Base-by-base conservation (phyloP, 1,140 invertebrate genomes). In the Periplaneta americana region DNA sequence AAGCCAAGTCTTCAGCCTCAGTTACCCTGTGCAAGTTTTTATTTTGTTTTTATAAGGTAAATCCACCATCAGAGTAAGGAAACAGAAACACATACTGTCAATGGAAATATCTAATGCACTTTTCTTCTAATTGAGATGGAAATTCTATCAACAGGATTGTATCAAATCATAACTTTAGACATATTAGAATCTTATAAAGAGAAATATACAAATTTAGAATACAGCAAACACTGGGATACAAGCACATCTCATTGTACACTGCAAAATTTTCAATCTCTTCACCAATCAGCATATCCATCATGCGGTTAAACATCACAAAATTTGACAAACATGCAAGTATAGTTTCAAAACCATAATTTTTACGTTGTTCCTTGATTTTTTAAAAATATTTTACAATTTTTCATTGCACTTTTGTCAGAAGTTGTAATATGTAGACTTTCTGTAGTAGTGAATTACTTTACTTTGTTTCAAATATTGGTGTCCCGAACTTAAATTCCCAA, bases 1-100 rank as follows among this genome's bases (percentile, higher is more conserved):
- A 33, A 80, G 74, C 79, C 36, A 81, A 81, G 57, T 82, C 76
- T 77, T 39, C 39, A 82, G 79, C 82, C 78, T 80, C 82, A 76
- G 74, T 79, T 82, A 82, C 82, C 82, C 82, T 82, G 82, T 82
- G 82, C 82, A 80, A 74, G 37, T 82, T 75, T 75, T 75, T 34
- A 34, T 82, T 74, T 79, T 74, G 79, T 37, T 33, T 9, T 57
- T 57, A 5, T 57, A 66, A n/a, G 48, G 48, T 66, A 66, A 66
- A 66, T 28, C 32, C 79, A 74, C 36, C 34, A 74, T 33, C 22
- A 80, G 48, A 48, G 18, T 32, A 34, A 28, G 39, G 22, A 31
- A 80, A 76, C 31, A 11, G 75, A 81, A 76, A 33, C 57, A 75
- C 66, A 57, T 31, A 76, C 75, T 77, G 76, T 22, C 74, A 35